Evolutionary conservation across 2,888 invertebrate species (phyloP).

Genomic region (Drosophila subquinaria): DNA sequence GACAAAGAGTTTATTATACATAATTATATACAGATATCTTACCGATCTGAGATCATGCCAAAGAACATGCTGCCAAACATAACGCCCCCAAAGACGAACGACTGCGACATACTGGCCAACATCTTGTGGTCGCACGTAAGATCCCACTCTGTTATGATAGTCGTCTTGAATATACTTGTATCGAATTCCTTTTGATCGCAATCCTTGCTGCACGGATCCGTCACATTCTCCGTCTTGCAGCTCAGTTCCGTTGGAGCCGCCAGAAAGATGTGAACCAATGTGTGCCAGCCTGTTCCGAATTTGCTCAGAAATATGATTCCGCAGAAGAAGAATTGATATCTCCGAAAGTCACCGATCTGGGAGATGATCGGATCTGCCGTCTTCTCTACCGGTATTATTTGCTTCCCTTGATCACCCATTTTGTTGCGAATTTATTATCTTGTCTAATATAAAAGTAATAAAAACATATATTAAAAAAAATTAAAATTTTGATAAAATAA

Average conservation of each 20-base stretch:
- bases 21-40: slow-evolving; percentile 61
- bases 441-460: background rate
- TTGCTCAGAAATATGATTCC: slow-evolving; percentile 90
- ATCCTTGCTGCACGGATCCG: slow-evolving; percentile 86
- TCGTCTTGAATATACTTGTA: slow-evolving; percentile 89
- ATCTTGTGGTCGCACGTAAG: slow-evolving; percentile 87
- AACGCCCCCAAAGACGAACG: slow-evolving; percentile 92
- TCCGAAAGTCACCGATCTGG: slow-evolving; percentile 90
- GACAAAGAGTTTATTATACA: too few species aligned
- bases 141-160: slow-evolving; percentile 91
- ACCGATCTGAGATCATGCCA: slow-evolving; percentile 92
- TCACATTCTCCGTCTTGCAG: slow-evolving; percentile 85
- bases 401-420: slow-evolving; percentile 28
- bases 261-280: slow-evolving; percentile 91
- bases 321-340: slow-evolving; percentile 91
- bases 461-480: background rate
- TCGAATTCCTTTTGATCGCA: slow-evolving; percentile 88
- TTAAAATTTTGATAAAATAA: background rate
- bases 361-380: slow-evolving; percentile 88
- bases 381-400: slow-evolving; percentile 45
- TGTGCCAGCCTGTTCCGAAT: slow-evolving; percentile 93
- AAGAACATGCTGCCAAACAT: slow-evolving; percentile 91
- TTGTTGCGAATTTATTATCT: background rate
- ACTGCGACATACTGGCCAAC: slow-evolving; percentile 91
- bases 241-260: slow-evolving; percentile 89